A percentile compares a stretch with the other conserved stretches of the same genome.
phyloP scores from a whole-genome alignment of 2,888 invertebrate species.

The Archips crataeganus region DNA sequence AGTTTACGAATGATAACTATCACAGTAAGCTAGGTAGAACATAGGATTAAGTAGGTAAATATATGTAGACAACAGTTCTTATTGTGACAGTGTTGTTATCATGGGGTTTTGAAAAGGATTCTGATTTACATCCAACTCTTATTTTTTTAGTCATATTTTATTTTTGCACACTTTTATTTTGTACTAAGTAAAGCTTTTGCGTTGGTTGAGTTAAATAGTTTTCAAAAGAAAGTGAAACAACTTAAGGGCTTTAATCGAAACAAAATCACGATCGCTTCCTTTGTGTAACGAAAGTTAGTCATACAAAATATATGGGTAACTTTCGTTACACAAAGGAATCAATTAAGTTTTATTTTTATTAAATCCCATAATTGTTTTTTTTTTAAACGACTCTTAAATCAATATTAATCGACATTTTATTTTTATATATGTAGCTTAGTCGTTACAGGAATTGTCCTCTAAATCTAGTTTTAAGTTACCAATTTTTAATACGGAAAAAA shows the following conservation, averaged over 20 bases:
- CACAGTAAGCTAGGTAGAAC: slow-evolving; percentile 25
- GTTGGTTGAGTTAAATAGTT: background rate
- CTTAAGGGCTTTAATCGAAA: no score
- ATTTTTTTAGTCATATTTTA: background rate
- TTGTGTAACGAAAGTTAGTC: no score
- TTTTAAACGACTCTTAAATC: no score
- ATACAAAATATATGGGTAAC: no score
- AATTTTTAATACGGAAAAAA: background rate
- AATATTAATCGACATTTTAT: no score
- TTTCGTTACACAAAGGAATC: no score
- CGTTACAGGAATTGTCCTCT: no score
- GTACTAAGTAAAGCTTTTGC: background rate
- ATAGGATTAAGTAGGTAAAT: slow-evolving; percentile 40
- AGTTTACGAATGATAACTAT: slow-evolving; percentile 18
- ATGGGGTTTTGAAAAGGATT: slow-evolving; percentile 22
- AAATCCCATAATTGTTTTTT: no score
- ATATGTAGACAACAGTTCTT: slow-evolving; percentile 26
- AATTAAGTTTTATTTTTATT: no score
- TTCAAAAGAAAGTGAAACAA: no score
- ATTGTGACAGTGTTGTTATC: slow-evolving; percentile 15
- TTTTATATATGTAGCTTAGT: no score
- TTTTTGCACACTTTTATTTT: background rate
- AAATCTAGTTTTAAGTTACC: slow-evolving; percentile 2
- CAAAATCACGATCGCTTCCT: no score
- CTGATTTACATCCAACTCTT: background rate